These are phyloP conservation scores for Engraulis encrasicolus DNA, from an alignment of 2,113 vertebrate species.

Conservation along the genomic window DNA sequence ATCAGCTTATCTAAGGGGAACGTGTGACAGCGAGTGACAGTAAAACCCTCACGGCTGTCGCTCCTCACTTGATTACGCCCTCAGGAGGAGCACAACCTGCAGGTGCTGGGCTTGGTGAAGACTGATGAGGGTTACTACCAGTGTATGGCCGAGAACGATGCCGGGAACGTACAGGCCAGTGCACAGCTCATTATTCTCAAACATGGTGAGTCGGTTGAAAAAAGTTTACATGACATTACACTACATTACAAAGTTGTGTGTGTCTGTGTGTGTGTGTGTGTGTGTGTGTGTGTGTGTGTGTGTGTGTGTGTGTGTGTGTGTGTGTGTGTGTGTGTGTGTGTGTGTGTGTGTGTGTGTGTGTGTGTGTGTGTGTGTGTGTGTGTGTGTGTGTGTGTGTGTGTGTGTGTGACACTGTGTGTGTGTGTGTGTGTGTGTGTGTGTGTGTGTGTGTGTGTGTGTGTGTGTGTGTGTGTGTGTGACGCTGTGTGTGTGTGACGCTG, in stretches of 20 bases:
- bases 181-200: slow-evolving; percentile 96
- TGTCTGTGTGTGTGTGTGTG: no score
- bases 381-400: slow-evolving; percentile 55
- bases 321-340: no score
- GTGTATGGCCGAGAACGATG: slow-evolving; percentile 95
- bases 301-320: no score
- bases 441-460: no score
- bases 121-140: slow-evolving; percentile 99
- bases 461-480: no score
- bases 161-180: slow-evolving; percentile 89
- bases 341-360: no score
- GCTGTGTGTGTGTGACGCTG: no score
- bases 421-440: no score
- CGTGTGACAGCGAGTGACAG: not conserved
- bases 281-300: no score
- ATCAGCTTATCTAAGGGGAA: not conserved
- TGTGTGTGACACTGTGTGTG: no score
- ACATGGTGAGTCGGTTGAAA: slow-evolving; percentile 78
- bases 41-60: not conserved
- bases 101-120: slow-evolving; percentile 94
- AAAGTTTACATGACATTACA: no score
- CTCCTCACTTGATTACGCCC: slow-evolving; percentile 46
- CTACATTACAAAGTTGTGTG: no score
- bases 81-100: slow-evolving; percentile 96
- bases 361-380: slow-evolving; percentile 19